Evolutionary conservation across 2,113 vertebrate genomes (phyloP), one percentile per base, ranked within the genome.

Genomic region (Bos javanicus): DNA sequence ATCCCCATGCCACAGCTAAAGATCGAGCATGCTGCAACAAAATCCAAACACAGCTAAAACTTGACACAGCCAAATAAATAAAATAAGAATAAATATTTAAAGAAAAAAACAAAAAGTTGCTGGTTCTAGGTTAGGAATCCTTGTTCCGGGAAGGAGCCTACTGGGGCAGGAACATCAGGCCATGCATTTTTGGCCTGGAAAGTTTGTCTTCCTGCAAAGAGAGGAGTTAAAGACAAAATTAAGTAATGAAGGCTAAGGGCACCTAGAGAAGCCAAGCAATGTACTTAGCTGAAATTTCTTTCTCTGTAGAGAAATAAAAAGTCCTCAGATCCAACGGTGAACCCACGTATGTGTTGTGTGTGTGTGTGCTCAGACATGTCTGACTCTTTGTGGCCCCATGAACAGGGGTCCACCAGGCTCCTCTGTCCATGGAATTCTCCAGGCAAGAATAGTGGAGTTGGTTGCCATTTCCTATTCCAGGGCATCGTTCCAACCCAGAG

Each of bases 261-360:
- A 0, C 13, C 16, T 6, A 25, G 60, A 9, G 56, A 62, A 7
- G 43, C 12, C 6, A 17, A 15, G 67, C 19, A 33, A 81, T 39
- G 26, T 0, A 0, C 28, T 21, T 7, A 21, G 43, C 16, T 3
- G 48, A 16, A 8, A 11, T n/a, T 48, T 64, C 17, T 13, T 2
- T 50, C 74, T 50, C 7, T 3, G 10, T 19, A 25, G 59, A 36
- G 59, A 54, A 21, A 36, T 21, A 16, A 30, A 15, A 60, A 21
- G 50, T 50, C 48, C 28, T 62, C 17, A 23, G 23, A 28, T 9
- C 48, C 39, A 17, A 4, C 17, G 8, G 5, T 33, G 7, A 59
- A 21, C 23, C 30, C 71, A 26, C 0, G 6, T 76, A 14, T 43
- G 71, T 39, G 36, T 0, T 43, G 21, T 36, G 19, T 71, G n/a